These are phyloP conservation scores for Isurus oxyrinchus DNA, from an alignment of 2,113 vertebrate species.

Conservation along the genomic window DNA sequence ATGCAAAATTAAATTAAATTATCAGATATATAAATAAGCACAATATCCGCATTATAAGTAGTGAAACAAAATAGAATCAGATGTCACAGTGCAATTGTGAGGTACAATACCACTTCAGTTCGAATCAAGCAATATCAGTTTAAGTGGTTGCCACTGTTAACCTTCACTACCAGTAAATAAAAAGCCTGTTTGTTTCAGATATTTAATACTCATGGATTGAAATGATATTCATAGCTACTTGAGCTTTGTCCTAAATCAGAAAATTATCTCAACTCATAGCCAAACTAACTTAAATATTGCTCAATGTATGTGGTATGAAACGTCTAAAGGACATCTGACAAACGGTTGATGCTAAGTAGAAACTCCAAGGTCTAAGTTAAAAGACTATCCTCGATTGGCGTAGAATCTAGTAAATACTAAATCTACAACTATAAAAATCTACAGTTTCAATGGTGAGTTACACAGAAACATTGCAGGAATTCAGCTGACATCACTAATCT, in stretches of 20 bases:
- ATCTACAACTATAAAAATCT: too few relatives aligned
- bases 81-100: neutral
- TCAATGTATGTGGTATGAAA: neutral
- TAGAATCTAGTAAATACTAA: neutral
- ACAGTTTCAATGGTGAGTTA: neutral
- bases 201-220: neutral
- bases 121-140: neutral
- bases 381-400: neutral
- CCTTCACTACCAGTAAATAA: neutral
- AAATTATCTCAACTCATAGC: neutral
- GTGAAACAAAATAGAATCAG: neutral
- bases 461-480: neutral
- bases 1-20: conserved; percentile 28
- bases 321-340: neutral
- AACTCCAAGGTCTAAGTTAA: neutral
- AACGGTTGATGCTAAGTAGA: neutral
- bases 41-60: neutral
- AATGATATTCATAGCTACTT: neutral
- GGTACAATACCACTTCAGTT: neutral
- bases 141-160: neutral
- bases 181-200: neutral
- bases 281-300: neutral
- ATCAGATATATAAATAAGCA: neutral
- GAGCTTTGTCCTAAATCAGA: neutral
- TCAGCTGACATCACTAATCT: neutral